A percentile compares a stretch with the other conserved stretches of the same genome.
Conservation (phyloP, 2,113 vertebrate species). For the Cromileptes altivelis region DNA sequence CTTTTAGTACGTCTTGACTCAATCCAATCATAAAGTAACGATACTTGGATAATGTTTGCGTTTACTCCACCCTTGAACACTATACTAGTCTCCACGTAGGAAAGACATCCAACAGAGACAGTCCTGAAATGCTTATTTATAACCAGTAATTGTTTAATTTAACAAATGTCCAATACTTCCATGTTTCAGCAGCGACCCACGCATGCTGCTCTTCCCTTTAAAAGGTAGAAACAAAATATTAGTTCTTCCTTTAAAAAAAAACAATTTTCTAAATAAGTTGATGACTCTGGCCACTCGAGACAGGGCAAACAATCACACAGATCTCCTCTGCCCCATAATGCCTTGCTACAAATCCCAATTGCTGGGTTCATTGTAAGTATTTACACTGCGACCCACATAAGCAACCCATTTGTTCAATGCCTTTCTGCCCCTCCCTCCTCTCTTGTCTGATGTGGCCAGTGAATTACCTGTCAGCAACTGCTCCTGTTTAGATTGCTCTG, state of each 20-base stretch:
- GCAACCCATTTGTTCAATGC: constrained; percentile 26
- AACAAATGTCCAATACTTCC: background rate
- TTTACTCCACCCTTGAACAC: too few species aligned
- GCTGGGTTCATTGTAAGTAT: constrained; percentile 36
- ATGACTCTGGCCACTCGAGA: constrained; percentile 28
- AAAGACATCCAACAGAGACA: too few species aligned
- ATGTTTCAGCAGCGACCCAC: constrained; percentile 31
- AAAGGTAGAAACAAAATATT: constrained; percentile 19
- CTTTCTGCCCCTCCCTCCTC: constrained; percentile 5
- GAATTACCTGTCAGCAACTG: constrained; percentile 68
- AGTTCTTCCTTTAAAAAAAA: constrained; percentile 14
- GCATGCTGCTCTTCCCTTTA: constrained; percentile 4
- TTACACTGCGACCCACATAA: constrained; percentile 20
- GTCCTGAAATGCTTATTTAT: constrained; percentile 28
- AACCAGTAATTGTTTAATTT: constrained; percentile 22
- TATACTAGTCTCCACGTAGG: too few species aligned
- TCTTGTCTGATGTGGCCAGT: constrained; percentile 45
- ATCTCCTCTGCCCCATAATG: background rate
- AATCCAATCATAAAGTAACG: too few species aligned
- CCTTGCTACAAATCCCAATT: constrained; percentile 14
- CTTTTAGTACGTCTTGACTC: too few species aligned
- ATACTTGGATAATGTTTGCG: too few species aligned
- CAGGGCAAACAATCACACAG: constrained; percentile 9
- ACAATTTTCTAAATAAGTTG: constrained; percentile 41
- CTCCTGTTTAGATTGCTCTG: constrained; percentile 68